Conservation (phyloP, 2,113 vertebrate species). For the Daubentonia madagascariensis region DNA sequence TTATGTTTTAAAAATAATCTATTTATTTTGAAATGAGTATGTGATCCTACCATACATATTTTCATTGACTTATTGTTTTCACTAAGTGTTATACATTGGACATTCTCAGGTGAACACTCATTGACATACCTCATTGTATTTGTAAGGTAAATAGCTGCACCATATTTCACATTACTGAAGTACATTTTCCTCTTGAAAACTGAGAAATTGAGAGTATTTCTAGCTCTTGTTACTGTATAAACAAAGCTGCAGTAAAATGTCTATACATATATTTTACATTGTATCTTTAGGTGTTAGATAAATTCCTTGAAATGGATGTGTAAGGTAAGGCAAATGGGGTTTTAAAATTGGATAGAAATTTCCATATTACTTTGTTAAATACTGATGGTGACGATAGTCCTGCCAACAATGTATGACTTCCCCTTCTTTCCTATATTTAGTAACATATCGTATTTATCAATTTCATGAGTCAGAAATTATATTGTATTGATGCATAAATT, state of each 20-base stretch:
- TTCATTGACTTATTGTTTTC: background rate
- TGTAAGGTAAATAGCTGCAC: background rate
- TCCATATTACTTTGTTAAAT: background rate
- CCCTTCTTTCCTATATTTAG: background rate
- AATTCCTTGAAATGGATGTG: background rate
- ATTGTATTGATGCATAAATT: background rate
- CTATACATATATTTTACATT: background rate
- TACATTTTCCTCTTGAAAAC: background rate
- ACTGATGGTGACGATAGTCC: background rate
- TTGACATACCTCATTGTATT: background rate
- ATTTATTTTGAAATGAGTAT: background rate
- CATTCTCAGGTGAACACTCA: background rate
- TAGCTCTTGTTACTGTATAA: background rate
- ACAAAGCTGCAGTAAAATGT: background rate
- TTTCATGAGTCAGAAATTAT: background rate
- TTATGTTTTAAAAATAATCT: background rate
- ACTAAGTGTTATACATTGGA: background rate
- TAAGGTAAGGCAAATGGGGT: background rate
- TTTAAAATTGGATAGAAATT: background rate
- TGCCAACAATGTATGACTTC: background rate
- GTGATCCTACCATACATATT: background rate
- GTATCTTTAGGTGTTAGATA: background rate
- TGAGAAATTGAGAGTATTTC: background rate
- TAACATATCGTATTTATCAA: background rate
- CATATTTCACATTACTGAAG: background rate